Conservation (phyloP, 2,888 invertebrate species). For the Eilema griseolum region DNA sequence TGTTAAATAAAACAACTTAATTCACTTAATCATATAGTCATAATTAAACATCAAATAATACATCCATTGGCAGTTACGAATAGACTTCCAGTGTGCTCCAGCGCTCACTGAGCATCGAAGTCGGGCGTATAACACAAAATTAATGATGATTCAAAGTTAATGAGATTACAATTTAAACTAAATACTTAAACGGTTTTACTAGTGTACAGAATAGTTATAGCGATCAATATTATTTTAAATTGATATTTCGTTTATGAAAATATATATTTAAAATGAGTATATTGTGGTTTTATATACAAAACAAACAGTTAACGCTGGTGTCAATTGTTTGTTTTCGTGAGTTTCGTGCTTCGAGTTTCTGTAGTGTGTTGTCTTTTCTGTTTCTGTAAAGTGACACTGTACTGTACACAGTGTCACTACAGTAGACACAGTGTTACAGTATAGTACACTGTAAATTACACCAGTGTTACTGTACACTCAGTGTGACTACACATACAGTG, state of each 20-base stretch:
- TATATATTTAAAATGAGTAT: not conserved
- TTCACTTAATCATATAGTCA: conserved; percentile 8
- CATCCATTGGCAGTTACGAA: not conserved
- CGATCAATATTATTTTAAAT: not conserved
- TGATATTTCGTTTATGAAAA: too few relatives aligned
- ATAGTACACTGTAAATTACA: too few relatives aligned
- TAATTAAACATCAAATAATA: not conserved
- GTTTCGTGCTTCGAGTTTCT: too few relatives aligned
- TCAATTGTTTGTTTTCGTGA: too few relatives aligned
- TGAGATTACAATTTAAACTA: not conserved
- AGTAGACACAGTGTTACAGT: too few relatives aligned
- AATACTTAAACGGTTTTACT: not conserved
- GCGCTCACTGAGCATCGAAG: not conserved
- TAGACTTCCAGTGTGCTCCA: not conserved
- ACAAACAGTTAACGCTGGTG: too few relatives aligned
- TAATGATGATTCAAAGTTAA: not conserved
- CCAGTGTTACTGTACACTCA: too few relatives aligned
- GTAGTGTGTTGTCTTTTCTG: too few relatives aligned
- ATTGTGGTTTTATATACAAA: not conserved
- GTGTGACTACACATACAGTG: too few relatives aligned
- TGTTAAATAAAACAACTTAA: conserved; percentile 7
- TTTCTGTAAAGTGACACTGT: too few relatives aligned
- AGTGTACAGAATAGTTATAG: not conserved
- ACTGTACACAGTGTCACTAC: too few relatives aligned
- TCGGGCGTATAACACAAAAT: not conserved